A percentile compares a stretch with the other conserved stretches of the same genome.
These are phyloP conservation scores for Drosophila yakuba DNA, from an alignment of 1,140 invertebrate species.

Conservation along the genomic window DNA sequence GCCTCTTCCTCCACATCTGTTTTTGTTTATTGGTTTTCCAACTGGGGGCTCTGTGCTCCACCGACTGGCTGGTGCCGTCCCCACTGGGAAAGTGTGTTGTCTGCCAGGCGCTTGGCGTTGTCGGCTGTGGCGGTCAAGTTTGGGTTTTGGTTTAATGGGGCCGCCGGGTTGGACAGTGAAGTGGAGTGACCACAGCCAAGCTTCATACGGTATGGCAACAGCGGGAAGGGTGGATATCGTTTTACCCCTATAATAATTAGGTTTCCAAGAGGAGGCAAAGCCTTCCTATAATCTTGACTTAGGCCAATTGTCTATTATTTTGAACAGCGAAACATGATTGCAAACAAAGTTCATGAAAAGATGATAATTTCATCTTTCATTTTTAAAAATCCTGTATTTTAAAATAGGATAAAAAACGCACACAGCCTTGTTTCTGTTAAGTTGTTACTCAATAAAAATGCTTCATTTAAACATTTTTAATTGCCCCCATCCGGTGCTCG, in stretches of 20 bases:
- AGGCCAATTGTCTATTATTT: background rate
- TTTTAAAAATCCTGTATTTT: too few species aligned
- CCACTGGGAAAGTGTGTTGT: slow-evolving; percentile 15
- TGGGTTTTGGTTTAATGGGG: slow-evolving; percentile 67
- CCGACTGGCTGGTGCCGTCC: background rate
- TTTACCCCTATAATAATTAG: slow-evolving; percentile 6
- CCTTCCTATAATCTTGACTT: background rate
- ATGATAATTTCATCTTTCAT: too few species aligned
- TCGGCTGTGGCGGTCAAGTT: slow-evolving; percentile 53
- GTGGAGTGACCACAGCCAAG: slow-evolving; percentile 54
- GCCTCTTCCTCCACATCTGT: slow-evolving; percentile 1
- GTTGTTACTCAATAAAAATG: background rate
- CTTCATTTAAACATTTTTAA: background rate
- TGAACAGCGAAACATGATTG: too few species aligned
- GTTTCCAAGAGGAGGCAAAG: background rate
- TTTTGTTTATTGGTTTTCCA: slow-evolving; percentile 79
- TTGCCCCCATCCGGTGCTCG: background rate
- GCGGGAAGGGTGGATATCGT: background rate
- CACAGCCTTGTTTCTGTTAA: too few species aligned
- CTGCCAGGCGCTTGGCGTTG: slow-evolving; percentile 41
- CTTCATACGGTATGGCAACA: slow-evolving; percentile 10
- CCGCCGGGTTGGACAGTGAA: slow-evolving; percentile 6
- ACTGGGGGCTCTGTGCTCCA: slow-evolving; percentile 50
- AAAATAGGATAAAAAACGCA: too few species aligned
- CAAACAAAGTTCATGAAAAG: too few species aligned